These are phyloP conservation scores for Butastur rufipennis DNA, from an alignment of 2,113 vertebrate species.

Conservation along the genomic window DNA sequence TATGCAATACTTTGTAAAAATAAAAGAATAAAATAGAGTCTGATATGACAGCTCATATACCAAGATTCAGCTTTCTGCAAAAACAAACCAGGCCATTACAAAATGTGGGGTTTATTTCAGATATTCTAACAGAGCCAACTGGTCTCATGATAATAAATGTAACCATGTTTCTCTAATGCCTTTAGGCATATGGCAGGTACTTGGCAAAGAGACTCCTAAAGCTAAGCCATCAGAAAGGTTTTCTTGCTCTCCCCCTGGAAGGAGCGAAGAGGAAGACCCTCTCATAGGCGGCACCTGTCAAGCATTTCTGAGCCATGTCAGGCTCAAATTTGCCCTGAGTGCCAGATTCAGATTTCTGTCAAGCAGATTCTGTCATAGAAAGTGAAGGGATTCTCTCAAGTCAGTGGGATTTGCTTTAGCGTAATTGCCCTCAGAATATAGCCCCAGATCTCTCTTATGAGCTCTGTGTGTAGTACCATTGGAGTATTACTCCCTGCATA, in stretches of 20 bases:
- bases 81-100: conserved; percentile 31
- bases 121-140: not conserved
- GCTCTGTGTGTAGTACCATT: not conserved
- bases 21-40: conserved; percentile 49
- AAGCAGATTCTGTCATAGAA: not conserved
- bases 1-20: conserved; percentile 59
- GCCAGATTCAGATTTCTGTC: conserved; percentile 13
- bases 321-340: not conserved
- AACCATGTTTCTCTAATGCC: not conserved
- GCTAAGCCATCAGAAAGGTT: not conserved
- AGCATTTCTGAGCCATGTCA: not conserved
- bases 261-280: not conserved
- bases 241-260: not conserved
- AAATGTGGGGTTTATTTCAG: not conserved
- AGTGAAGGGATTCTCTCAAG: not conserved
- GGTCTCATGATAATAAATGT: not conserved
- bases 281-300: not conserved
- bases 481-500: not conserved
- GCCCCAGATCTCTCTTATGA: not conserved
- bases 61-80: conserved; percentile 9
- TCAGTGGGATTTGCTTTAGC: not conserved
- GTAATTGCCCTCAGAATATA: not conserved
- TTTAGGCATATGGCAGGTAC: conserved; percentile 13
- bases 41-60: conserved; percentile 41
- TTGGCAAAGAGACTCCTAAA: not conserved